phyloP scores from a whole-genome alignment of 2,888 invertebrate species.

The Eilema griseolum region DNA sequence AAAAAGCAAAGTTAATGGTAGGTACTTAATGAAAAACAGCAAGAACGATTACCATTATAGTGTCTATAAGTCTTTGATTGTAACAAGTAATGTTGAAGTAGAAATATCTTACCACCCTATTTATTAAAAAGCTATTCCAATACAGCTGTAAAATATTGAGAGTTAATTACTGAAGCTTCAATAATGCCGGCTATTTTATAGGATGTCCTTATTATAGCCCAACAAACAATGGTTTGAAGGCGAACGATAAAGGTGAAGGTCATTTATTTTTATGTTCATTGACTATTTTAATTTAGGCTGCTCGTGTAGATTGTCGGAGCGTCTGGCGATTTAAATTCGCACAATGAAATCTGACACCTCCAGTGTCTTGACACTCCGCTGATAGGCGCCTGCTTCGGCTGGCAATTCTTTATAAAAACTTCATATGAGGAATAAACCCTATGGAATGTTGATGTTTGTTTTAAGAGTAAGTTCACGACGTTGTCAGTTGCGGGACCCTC shows the following conservation, averaged over 20 bases:
- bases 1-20: too few species aligned
- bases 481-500: too few species aligned
- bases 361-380: not conserved
- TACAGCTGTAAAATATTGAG: not conserved
- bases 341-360: not conserved
- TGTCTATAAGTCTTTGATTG: too few species aligned
- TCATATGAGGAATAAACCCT: too few species aligned
- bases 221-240: constrained; percentile 60
- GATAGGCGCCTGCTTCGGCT: not conserved
- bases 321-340: not conserved
- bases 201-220: constrained; percentile 50
- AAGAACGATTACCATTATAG: too few species aligned
- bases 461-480: too few species aligned
- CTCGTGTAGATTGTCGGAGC: not conserved
- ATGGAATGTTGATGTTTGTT: too few species aligned
- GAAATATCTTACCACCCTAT: not conserved
- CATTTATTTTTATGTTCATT: constrained; percentile 27
- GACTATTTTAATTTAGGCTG: constrained; percentile 29
- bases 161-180: constrained; percentile 23
- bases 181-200: constrained; percentile 46
- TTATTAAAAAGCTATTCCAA: not conserved
- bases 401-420: too few species aligned
- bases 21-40: too few species aligned
- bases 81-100: not conserved
- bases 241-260: constrained; percentile 53